Percentiles rank a stretch among this genome's conserved stretches.
These are phyloP conservation scores for Galeopterus variegatus DNA, from an alignment of 2,113 vertebrate genomes.

Conservation along the genomic window DNA sequence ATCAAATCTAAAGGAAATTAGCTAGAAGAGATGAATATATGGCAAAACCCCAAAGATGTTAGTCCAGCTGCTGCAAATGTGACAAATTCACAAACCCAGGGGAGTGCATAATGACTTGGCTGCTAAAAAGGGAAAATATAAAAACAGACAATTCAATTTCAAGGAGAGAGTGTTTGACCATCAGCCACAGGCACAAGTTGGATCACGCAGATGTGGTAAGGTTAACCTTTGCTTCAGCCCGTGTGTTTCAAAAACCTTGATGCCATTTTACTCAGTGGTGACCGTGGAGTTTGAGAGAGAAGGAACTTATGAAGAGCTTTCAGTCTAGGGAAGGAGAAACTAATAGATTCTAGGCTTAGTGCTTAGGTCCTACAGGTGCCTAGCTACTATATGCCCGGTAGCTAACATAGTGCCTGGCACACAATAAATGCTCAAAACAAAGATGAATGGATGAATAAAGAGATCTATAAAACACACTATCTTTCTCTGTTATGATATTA, in stretches of 20 bases:
- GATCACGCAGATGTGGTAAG: neutral
- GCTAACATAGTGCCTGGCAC: neutral
- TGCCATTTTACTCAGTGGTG: neutral
- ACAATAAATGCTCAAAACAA: neutral
- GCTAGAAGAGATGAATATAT: neutral
- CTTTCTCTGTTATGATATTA: neutral
- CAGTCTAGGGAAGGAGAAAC: neutral
- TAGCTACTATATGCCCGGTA: neutral
- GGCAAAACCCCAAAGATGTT: neutral
- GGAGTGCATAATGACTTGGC: neutral
- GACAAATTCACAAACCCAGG: neutral
- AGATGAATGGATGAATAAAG: neutral
- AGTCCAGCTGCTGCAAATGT: neutral
- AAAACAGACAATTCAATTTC: neutral
- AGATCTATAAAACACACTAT: neutral
- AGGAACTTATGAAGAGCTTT: neutral
- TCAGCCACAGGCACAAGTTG: neutral
- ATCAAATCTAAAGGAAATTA: constrained; percentile 37
- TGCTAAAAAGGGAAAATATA: neutral
- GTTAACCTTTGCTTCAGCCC: neutral
- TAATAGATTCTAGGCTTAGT: neutral
- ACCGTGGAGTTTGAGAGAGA: neutral
- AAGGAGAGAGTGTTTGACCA: neutral
- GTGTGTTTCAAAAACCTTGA: neutral
- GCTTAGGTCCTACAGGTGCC: neutral